Evolutionary conservation across 2,113 vertebrate genomes (phyloP).

Genomic region (Recurvirostra avosetta): DNA sequence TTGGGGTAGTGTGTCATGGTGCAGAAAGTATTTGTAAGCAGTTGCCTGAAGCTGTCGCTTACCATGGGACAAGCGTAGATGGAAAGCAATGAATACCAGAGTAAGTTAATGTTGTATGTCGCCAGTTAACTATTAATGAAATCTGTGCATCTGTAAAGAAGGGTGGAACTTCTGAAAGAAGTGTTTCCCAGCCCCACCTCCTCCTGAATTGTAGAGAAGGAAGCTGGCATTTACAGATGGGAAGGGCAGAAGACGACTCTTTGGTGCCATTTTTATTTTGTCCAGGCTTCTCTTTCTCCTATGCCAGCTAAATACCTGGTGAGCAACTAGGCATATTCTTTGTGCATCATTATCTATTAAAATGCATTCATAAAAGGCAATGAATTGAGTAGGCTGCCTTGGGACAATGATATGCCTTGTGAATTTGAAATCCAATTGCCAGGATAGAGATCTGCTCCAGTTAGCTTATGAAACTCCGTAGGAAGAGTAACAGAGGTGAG

Average conservation of each 20-base stretch:
- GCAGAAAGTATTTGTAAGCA: not conserved
- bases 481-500: not conserved
- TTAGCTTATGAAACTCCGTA: not conserved
- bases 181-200: slow-evolving; percentile 60
- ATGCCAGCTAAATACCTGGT: not conserved
- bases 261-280: slow-evolving; percentile 19
- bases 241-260: slow-evolving; percentile 33
- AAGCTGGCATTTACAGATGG: slow-evolving; percentile 17
- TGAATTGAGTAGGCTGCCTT: not conserved
- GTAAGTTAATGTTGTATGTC: slow-evolving; percentile 54
- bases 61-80: not conserved
- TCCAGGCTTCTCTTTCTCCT: not conserved
- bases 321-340: not conserved
- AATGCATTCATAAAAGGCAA: slow-evolving; percentile 25
- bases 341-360: slow-evolving; percentile 22
- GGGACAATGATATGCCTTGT: slow-evolving; percentile 7
- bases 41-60: not conserved
- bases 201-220: slow-evolving; percentile 32
- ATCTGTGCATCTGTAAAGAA: slow-evolving; percentile 59
- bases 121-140: slow-evolving; percentile 59
- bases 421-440: not conserved
- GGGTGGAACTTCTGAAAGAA: slow-evolving; percentile 47
- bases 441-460: slow-evolving; percentile 21
- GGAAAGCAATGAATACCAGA: slow-evolving; percentile 20
- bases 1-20: not conserved